Conservation (phyloP, 2,888 invertebrate genomes). For the Ochropacha duplaris region DNA sequence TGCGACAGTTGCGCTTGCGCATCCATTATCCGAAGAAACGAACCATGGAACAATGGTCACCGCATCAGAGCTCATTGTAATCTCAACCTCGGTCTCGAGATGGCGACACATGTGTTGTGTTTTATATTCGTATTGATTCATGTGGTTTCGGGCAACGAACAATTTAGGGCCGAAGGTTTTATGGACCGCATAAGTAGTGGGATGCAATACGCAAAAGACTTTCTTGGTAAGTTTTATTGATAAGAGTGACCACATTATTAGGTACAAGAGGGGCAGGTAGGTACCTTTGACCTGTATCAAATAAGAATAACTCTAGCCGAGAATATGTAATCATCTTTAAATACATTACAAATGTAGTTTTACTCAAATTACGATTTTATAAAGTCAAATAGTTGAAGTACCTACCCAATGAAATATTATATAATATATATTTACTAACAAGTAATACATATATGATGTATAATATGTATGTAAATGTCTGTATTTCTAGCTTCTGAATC, state of each 20-base stretch:
- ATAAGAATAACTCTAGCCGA: too few relatives aligned
- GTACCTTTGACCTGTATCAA: too few relatives aligned
- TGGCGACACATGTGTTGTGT: slow-evolving; percentile 60
- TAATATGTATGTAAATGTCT: too few relatives aligned
- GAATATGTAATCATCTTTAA: too few relatives aligned
- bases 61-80: slow-evolving; percentile 42
- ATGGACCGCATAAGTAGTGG: slow-evolving; percentile 65
- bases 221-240: slow-evolving; percentile 67
- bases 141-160: slow-evolving; percentile 42
- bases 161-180: slow-evolving; percentile 54
- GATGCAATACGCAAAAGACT: slow-evolving; percentile 71
- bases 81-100: slow-evolving; percentile 52
- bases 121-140: slow-evolving; percentile 41
- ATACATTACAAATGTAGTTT: too few relatives aligned
- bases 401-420: too few relatives aligned
- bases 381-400: too few relatives aligned
- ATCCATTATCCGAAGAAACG: slow-evolving; percentile 58
- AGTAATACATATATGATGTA: too few relatives aligned
- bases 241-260: too few relatives aligned
- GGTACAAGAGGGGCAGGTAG: too few relatives aligned
- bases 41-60: slow-evolving; percentile 45
- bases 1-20: slow-evolving; percentile 57
- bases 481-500: slow-evolving; percentile 75
- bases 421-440: too few relatives aligned
- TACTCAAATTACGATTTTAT: too few relatives aligned